Percentiles rank a stretch among this genome's conserved stretches.
These are phyloP conservation scores for Tragelaphus imberbis DNA, from an alignment of 2,113 vertebrate species.

Conservation along the genomic window DNA sequence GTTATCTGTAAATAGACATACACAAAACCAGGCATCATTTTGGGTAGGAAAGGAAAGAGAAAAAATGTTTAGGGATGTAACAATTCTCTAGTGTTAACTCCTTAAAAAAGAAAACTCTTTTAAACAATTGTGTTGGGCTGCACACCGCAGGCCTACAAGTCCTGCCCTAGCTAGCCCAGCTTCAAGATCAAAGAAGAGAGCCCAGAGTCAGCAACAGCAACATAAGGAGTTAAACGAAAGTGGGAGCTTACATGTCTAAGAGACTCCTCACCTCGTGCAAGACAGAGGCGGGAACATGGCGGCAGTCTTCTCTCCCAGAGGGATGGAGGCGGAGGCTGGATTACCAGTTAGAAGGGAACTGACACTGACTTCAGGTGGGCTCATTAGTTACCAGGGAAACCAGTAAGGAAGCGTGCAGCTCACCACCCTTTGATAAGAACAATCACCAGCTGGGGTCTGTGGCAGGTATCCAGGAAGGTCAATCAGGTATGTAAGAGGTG, in stretches of 20 bases:
- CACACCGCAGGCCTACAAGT: neutral
- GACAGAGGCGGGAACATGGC: accelerated
- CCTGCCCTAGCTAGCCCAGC: neutral
- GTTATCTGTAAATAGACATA: neutral
- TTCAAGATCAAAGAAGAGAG: neutral
- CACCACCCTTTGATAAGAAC: neutral
- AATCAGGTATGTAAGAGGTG: neutral
- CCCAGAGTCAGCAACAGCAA: neutral
- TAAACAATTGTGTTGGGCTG: neutral
- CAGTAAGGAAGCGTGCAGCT: neutral
- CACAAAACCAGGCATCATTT: neutral
- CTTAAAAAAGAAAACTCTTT: neutral
- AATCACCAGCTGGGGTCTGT: neutral
- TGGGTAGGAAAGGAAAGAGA: neutral
- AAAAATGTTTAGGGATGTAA: neutral
- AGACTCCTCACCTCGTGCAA: neutral
- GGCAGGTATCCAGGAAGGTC: neutral
- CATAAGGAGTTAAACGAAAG: neutral
- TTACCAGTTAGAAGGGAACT: neutral
- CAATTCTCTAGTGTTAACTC: neutral
- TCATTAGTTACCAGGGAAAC: neutral
- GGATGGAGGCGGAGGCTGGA: neutral
- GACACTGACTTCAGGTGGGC: neutral
- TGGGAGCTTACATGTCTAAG: neutral
- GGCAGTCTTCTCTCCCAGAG: neutral